Evolutionary conservation across 2,888 invertebrate species (phyloP), one percentile per base, ranked within the genome.

Genomic region (Urechis unicinctus): DNA sequence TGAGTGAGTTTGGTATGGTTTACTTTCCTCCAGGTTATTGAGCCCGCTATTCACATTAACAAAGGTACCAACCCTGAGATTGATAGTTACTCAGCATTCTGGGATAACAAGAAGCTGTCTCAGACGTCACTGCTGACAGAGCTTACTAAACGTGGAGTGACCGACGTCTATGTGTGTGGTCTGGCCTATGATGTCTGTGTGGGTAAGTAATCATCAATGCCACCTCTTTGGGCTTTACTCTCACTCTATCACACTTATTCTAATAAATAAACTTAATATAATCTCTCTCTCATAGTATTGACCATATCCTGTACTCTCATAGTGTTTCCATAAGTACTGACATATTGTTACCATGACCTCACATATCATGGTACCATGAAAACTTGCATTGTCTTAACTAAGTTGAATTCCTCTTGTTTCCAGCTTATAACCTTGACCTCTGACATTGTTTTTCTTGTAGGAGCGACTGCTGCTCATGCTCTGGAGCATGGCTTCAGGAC

Each of bases 81-180:
- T 55, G 97, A 97, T 79, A 93, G 94, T 1, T 97, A 97, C 79
- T 95, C 95, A 0, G 96, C 94, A 47, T 97, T 97, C 82, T 94
- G 92, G 90, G 96, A 97, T 81, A 97, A 97, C 80, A 89, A 90
- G 80, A 91, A 91, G 78, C 81, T 89, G 59, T 87, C 88, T 1
- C 87, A 91, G 75, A 95, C 95, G 3, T 86, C 87, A 13, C 82
- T 96, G 46, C 86, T 87, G 71, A 84, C 85, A 6, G 88, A 91
- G 73, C 82, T 96, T 56, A 85, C 88, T 58, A 80, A 85, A 78
- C 85, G 87, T 68, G 86, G 86, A 55, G 87, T 91, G 50, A 91
- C 92, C 3, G 94, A 95, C 75, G 89, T 96, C 65, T 94, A 91
- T 78, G 87, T 94, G 43, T 94, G 94, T 73, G 96, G 96, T 0